Conservation (phyloP, 1,140 invertebrate genomes). For the Magallana angulata region DNA sequence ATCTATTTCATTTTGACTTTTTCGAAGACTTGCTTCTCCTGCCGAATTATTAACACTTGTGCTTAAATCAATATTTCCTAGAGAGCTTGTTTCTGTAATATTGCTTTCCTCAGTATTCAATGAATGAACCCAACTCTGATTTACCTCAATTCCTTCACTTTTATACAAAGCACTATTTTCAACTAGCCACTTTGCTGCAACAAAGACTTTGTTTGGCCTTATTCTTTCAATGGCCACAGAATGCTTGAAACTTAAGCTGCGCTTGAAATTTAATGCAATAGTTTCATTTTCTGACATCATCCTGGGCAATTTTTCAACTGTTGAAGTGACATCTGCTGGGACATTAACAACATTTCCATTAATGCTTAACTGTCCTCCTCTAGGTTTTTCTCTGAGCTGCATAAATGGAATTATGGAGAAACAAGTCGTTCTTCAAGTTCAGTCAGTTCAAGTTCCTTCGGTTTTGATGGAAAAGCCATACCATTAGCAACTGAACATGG, state of each 20-base stretch:
- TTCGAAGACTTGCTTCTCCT: not conserved
- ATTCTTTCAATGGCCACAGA: conserved; percentile 37
- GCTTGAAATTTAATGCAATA: conserved; percentile 44
- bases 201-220: conserved; percentile 36
- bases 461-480: conserved; percentile 52
- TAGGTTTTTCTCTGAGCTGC: conserved; percentile 53
- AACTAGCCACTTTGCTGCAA: conserved; percentile 44
- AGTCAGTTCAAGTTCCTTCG: conserved; percentile 50
- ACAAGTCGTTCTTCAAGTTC: conserved; percentile 49
- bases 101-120: not conserved
- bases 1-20: not conserved
- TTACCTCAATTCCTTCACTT: conserved; percentile 15
- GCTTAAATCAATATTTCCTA: not conserved
- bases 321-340: conserved; percentile 44
- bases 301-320: conserved; percentile 44
- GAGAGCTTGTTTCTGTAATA: not conserved
- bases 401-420: conserved; percentile 58
- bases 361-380: conserved; percentile 40
- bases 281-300: not conserved
- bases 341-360: conserved; percentile 61
- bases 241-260: conserved; percentile 36
- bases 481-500: conserved; percentile 51
- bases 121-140: conserved; percentile 32
- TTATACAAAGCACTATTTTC: conserved; percentile 44
- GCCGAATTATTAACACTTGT: not conserved